These are phyloP conservation scores for Phalanger gymnotis DNA, from an alignment of 2,797 vertebrate genomes.

Conservation along the genomic window DNA sequence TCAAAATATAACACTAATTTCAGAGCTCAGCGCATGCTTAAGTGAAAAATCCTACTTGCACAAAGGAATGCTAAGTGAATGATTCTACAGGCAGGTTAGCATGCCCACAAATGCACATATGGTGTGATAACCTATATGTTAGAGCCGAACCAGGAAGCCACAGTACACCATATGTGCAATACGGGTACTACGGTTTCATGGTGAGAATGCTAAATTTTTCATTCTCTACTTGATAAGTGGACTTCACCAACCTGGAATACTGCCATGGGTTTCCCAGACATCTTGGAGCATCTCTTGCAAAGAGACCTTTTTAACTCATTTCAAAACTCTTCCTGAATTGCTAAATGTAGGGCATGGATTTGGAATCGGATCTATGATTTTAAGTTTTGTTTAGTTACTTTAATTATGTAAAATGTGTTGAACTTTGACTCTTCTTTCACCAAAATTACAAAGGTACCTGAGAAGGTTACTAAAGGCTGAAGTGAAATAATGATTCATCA, in stretches of 20 bases:
- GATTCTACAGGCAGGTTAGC: conserved; percentile 29
- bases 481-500: background rate
- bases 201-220: background rate
- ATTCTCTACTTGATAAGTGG: background rate
- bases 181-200: background rate
- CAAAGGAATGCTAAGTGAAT: conserved; percentile 30
- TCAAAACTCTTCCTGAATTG: background rate
- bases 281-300: background rate
- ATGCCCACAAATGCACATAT: background rate
- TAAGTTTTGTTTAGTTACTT: background rate
- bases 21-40: conserved; percentile 23
- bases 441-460: background rate
- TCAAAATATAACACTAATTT: conserved; percentile 59
- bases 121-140: conserved; percentile 40
- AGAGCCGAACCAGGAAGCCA: background rate
- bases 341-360: background rate
- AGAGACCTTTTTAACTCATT: background rate
- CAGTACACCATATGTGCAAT: conserved; percentile 12
- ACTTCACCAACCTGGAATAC: background rate
- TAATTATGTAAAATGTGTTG: background rate
- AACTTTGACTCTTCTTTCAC: background rate
- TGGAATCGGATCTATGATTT: background rate
- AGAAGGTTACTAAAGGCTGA: background rate
- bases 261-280: background rate
- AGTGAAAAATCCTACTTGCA: conserved; percentile 19